Evolutionary conservation across 2,888 invertebrate species (phyloP).

Genomic region (Folsomia candida): DNA sequence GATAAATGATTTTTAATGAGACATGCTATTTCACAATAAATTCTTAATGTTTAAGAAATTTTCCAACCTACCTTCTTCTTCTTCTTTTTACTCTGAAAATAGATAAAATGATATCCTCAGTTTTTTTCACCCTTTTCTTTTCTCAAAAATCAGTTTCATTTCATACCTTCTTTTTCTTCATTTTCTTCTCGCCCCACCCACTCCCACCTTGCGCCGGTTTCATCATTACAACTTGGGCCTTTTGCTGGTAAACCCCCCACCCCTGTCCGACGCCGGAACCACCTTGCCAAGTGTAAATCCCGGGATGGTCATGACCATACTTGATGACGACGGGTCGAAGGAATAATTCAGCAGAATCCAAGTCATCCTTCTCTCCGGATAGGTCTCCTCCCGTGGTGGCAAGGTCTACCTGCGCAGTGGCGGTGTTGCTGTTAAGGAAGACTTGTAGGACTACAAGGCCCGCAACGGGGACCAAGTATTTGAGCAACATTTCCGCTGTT

Average conservation of each 20-base stretch:
- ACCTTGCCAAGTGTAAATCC: slow-evolving; percentile 41
- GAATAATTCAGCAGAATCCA: slow-evolving; percentile 39
- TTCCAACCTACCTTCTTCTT: slow-evolving; percentile 7
- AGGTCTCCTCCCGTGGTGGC: too few relatives aligned
- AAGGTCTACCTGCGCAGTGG: too few relatives aligned
- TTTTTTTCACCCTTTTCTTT: background rate
- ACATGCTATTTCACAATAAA: too few relatives aligned
- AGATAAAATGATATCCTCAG: background rate
- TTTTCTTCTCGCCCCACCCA: slow-evolving; percentile 15
- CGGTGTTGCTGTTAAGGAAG: background rate
- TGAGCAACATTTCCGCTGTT: slow-evolving; percentile 24
- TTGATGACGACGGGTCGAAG: slow-evolving; percentile 41
- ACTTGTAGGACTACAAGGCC: slow-evolving; percentile 21
- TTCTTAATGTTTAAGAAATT: background rate
- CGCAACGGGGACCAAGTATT: slow-evolving; percentile 34
- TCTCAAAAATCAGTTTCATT: background rate
- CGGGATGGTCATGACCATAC: slow-evolving; percentile 39
- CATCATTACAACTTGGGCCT: slow-evolving; percentile 16
- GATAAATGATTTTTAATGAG: too few relatives aligned
- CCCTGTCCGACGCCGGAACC: slow-evolving; percentile 27
- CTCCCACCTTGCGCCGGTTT: slow-evolving; percentile 12
- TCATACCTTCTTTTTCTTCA: slow-evolving; percentile 7
- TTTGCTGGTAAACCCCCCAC: slow-evolving; percentile 32
- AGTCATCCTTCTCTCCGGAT: slow-evolving; percentile 29
- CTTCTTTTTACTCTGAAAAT: slow-evolving; percentile 22